A percentile compares a stretch with the other conserved stretches of the same genome.
These are phyloP conservation scores for Branchellion lobata DNA, from an alignment of 2,888 invertebrate genomes.

Conservation along the genomic window DNA sequence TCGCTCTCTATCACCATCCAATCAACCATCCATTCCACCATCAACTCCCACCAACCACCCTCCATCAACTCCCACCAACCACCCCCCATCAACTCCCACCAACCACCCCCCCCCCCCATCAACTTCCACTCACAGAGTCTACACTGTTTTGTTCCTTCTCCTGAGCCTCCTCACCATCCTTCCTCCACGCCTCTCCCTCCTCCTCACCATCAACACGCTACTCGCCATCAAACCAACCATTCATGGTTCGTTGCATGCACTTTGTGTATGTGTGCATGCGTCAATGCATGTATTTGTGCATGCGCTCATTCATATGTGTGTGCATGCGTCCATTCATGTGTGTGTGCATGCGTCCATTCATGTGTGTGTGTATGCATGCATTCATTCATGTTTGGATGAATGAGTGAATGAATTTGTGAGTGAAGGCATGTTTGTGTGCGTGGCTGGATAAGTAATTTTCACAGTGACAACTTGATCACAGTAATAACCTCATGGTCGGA, in stretches of 20 bases:
- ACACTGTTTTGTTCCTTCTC: neutral
- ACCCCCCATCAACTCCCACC: too few species aligned
- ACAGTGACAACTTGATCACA: too few species aligned
- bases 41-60: too few species aligned
- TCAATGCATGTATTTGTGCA: neutral
- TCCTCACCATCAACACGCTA: neutral
- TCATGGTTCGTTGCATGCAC: neutral
- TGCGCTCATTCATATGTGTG: neutral
- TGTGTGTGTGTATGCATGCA: neutral
- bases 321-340: neutral
- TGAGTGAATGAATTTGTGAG: too few species aligned
- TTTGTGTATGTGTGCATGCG: neutral
- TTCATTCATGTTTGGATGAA: neutral
- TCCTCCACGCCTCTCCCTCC: conserved; percentile 6
- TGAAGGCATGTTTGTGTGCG: too few species aligned
- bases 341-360: neutral
- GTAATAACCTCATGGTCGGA: too few species aligned
- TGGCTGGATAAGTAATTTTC: too few species aligned
- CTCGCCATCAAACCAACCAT: neutral
- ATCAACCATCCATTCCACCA: too few species aligned
- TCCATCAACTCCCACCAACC: too few species aligned
- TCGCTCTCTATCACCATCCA: too few species aligned
- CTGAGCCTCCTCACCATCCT: conserved; percentile 1
- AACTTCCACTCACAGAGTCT: too few species aligned
- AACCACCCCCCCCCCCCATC: too few species aligned